Evolutionary conservation across 2,797 vertebrate genomes (phyloP).

Genomic region (Picus viridis): DNA sequence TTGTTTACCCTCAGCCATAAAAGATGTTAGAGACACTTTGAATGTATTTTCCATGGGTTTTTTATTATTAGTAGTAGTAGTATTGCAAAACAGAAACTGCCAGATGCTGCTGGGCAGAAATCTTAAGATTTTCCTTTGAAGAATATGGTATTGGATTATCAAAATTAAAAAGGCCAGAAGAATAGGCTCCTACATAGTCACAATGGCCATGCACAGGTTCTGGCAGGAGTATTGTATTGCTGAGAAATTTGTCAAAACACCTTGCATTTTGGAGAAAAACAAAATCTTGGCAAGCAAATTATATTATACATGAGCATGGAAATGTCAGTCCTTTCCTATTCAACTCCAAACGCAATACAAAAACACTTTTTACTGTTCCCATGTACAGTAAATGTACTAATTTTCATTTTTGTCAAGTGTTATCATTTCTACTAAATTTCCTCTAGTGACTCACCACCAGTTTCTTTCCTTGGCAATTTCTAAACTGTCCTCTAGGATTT

Average conservation of each 20-base stretch:
- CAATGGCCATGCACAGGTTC: constrained; percentile 24
- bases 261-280: constrained; percentile 36
- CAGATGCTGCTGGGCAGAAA: constrained; percentile 59
- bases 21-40: constrained; percentile 56
- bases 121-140: constrained; percentile 35
- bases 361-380: constrained; percentile 53
- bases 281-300: constrained; percentile 42
- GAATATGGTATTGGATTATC: constrained; percentile 25
- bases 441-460: neutral
- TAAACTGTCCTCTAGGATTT: neutral
- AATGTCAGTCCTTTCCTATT: constrained; percentile 36
- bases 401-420: constrained; percentile 61
- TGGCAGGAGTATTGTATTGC: constrained; percentile 26
- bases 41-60: constrained; percentile 38
- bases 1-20: constrained; percentile 69
- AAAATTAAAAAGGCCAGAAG: constrained; percentile 35
- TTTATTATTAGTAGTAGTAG: constrained; percentile 16
- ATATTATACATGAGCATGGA: constrained; percentile 28
- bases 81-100: constrained; percentile 64
- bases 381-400: constrained; percentile 59
- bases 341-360: constrained; percentile 15
- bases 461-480: constrained; percentile 42
- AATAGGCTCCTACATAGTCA: constrained; percentile 19
- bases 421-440: constrained; percentile 60
- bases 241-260: constrained; percentile 58